Percentiles rank a stretch among this genome's conserved stretches.
These are phyloP conservation scores for Drosophila anomelani DNA, from an alignment of 2,888 invertebrate genomes.

Conservation along the genomic window DNA sequence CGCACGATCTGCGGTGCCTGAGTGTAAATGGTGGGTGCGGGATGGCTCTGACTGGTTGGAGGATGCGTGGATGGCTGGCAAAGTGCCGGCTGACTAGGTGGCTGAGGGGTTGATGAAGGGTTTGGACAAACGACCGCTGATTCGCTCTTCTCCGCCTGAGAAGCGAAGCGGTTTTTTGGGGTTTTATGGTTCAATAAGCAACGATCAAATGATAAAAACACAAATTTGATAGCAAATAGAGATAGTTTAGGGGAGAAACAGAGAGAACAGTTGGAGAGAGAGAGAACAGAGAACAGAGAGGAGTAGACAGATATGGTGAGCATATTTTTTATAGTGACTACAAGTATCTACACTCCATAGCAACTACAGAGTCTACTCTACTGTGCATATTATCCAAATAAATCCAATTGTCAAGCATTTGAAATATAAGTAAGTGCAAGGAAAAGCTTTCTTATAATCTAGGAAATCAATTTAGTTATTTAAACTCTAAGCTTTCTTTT, in stretches of 20 bases:
- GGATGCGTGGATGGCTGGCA: conserved; percentile 51
- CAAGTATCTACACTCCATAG: conserved; percentile 1
- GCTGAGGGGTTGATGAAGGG: background rate
- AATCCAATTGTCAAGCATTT: conserved; percentile 6
- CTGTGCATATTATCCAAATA: background rate
- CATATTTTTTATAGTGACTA: conserved; percentile 20
- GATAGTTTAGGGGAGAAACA: conserved; percentile 25
- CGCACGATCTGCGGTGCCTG: conserved; percentile 64
- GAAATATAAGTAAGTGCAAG: background rate
- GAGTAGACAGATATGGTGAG: conserved; percentile 29
- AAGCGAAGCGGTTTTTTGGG: background rate
- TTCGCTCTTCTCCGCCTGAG: conserved; percentile 47
- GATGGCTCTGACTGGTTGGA: conserved; percentile 20
- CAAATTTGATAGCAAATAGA: conserved; percentile 33
- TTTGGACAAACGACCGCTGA: conserved; percentile 17
- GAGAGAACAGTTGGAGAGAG: conserved; percentile 24
- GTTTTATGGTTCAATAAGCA: conserved; percentile 17
- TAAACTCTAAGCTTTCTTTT: background rate
- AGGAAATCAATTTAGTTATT: background rate
- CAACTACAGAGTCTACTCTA: conserved; percentile 3
- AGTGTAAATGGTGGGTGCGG: conserved; percentile 65
- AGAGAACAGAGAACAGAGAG: conserved; percentile 34
- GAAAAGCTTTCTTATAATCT: background rate
- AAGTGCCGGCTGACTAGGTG: conserved; percentile 52
- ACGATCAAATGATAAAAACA: conserved; percentile 29